These are phyloP conservation scores for Octonoba sinensis DNA, from an alignment of 2,888 invertebrate genomes.

Conservation along the genomic window DNA sequence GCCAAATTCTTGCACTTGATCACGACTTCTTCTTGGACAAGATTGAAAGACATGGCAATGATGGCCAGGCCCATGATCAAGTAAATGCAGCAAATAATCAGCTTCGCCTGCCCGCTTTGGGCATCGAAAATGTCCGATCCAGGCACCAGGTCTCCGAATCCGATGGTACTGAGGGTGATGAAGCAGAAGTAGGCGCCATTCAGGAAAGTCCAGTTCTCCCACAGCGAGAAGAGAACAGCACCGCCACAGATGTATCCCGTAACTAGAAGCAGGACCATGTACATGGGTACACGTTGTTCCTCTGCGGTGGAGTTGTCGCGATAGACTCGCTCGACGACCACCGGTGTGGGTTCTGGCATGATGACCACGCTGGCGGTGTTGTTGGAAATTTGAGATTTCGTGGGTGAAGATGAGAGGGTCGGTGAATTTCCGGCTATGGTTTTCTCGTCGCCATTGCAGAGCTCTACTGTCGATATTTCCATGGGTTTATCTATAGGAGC, in stretches of 20 bases:
- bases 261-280: conserved; percentile 78
- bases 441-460: conserved; percentile 54
- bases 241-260: conserved; percentile 82
- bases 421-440: not conserved
- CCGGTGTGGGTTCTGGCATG: conserved; percentile 28
- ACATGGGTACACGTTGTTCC: conserved; percentile 75
- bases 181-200: conserved; percentile 89
- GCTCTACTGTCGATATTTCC: conserved; percentile 42
- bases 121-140: conserved; percentile 71
- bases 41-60: conserved; percentile 87
- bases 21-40: conserved; percentile 83
- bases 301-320: conserved; percentile 10
- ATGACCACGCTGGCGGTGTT: conserved; percentile 11
- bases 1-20: conserved; percentile 64
- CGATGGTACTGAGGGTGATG: conserved; percentile 85
- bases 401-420: conserved; percentile 25
- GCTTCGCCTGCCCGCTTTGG: conserved; percentile 77
- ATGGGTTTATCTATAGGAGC: conserved; percentile 25
- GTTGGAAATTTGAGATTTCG: conserved; percentile 23
- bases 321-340: conserved; percentile 50
- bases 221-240: conserved; percentile 82
- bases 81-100: conserved; percentile 85
- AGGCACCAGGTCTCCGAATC: conserved; percentile 83
- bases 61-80: conserved; percentile 83
- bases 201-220: conserved; percentile 84